Conservation (phyloP, 1,140 invertebrate genomes). For the Tetragnatha versicolor region DNA sequence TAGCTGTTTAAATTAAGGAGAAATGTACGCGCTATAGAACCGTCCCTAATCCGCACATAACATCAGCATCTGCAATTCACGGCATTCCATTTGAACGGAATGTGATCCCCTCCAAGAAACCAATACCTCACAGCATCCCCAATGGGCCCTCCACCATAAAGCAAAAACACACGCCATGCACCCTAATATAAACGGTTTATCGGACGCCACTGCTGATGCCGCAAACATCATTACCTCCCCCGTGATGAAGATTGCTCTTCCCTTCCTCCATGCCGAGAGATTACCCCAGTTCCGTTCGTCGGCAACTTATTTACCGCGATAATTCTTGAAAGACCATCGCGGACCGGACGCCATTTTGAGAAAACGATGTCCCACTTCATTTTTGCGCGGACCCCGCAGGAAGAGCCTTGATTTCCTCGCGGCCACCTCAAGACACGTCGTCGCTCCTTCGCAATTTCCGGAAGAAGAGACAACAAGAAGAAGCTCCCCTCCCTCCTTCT, state of each 20-base stretch:
- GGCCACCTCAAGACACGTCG: conserved; percentile 40
- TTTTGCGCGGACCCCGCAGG: conserved; percentile 23
- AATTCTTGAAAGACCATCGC: conserved; percentile 30
- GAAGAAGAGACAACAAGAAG: conserved; percentile 42
- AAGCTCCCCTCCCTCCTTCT: conserved; percentile 41
- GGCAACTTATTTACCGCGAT: conserved; percentile 1
- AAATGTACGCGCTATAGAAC: no score
- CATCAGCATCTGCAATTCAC: no score
- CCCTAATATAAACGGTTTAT: no score
- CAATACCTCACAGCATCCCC: no score
- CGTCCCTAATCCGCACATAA: no score
- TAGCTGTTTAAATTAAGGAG: no score
- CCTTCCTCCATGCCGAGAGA: neutral
- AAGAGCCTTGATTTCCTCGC: conserved; percentile 47
- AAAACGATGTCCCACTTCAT: conserved; percentile 34
- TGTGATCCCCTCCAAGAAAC: no score
- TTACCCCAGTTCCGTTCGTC: neutral
- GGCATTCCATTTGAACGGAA: no score
- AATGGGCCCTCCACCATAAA: no score
- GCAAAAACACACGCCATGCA: no score
- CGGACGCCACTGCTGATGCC: no score
- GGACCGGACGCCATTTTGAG: conserved; percentile 45
- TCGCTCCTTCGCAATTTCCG: conserved; percentile 50
- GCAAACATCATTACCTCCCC: neutral
- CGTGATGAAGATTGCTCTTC: conserved; percentile 14